A percentile compares a stretch with the other conserved stretches of the same genome.
phyloP scores from a whole-genome alignment of 2,888 invertebrate genomes.

The Polylopha cassiicola region DNA sequence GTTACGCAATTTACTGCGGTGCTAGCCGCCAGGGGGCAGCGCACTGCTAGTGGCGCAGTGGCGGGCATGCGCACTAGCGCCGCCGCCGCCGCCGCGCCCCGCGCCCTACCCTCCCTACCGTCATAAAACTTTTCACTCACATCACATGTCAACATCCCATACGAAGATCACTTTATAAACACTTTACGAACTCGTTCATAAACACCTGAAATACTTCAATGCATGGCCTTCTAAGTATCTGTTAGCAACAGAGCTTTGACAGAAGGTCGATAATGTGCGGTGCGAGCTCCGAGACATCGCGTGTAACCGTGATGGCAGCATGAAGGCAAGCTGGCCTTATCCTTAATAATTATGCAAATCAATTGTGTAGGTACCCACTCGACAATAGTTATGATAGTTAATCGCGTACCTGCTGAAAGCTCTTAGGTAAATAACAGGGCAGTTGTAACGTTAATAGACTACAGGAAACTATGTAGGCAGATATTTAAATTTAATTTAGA shows the following conservation, averaged over 20 bases:
- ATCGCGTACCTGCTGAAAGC: too few relatives aligned
- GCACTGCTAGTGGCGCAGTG: conserved; percentile 73
- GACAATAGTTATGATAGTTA: too few relatives aligned
- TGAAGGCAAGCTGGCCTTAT: conserved; percentile 51
- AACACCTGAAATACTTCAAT: too few relatives aligned
- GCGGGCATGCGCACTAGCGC: conserved; percentile 68
- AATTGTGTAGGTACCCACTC: conserved; percentile 7
- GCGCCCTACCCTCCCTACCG: conserved; percentile 25
- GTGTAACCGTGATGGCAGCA: conserved; percentile 51
- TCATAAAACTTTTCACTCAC: conserved; percentile 47
- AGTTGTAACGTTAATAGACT: too few relatives aligned
- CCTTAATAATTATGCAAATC: conserved; percentile 30
- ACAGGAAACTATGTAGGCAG: too few relatives aligned
- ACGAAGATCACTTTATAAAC: conserved; percentile 20
- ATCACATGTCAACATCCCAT: conserved; percentile 35
- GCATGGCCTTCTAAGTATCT: too few relatives aligned
- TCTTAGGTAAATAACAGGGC: too few relatives aligned
- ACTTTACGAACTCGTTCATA: conserved; percentile 12
- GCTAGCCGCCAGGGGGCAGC: conserved; percentile 72
- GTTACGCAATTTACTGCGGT: conserved; percentile 75
- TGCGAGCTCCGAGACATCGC: conserved; percentile 59
- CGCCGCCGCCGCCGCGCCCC: conserved; percentile 27
- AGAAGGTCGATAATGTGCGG: conserved; percentile 58
- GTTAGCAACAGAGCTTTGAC: conserved; percentile 27
- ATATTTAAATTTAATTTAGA: too few relatives aligned